Evolutionary conservation across 2,113 vertebrate genomes (phyloP).

Genomic region (Melanerpes aurifrons): DNA sequence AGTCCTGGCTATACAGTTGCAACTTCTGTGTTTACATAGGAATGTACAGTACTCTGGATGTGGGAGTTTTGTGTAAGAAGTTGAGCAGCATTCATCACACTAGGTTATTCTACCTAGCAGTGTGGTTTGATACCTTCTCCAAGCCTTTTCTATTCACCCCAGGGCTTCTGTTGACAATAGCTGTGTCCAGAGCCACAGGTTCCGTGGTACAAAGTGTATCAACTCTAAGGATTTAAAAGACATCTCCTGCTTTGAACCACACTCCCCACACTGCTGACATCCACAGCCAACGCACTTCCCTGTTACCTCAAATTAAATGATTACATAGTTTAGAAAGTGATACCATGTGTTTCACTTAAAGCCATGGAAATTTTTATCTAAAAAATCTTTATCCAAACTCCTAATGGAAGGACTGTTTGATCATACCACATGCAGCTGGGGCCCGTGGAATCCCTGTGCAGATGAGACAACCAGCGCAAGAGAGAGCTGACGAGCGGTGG

Average conservation of each 20-base stretch:
- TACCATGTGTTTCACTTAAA: not conserved
- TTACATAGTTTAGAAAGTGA: not conserved
- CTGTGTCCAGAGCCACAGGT: not conserved
- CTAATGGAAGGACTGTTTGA: not conserved
- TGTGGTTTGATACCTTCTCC: not conserved
- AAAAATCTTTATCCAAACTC: too few species aligned
- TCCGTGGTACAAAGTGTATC: not conserved
- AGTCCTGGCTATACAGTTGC: not conserved
- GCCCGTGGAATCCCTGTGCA: rapidly evolving
- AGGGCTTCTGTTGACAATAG: not conserved
- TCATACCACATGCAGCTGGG: rapidly evolving
- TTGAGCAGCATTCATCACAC: too few species aligned
- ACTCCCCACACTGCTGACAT: not conserved
- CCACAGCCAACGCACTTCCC: not conserved
- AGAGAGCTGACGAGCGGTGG: not conserved
- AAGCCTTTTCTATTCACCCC: not conserved
- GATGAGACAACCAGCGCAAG: not conserved
- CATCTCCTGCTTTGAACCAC: not conserved
- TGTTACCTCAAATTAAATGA: not conserved
- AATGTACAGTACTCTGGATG: too few species aligned
- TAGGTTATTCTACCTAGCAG: not conserved
- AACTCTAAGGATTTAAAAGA: too few species aligned
- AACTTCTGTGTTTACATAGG: not conserved
- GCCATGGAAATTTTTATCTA: not conserved
- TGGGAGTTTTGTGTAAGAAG: not conserved